Conservation (phyloP, 1,140 invertebrate genomes). For the Pentalonia nigronervosa region DNA sequence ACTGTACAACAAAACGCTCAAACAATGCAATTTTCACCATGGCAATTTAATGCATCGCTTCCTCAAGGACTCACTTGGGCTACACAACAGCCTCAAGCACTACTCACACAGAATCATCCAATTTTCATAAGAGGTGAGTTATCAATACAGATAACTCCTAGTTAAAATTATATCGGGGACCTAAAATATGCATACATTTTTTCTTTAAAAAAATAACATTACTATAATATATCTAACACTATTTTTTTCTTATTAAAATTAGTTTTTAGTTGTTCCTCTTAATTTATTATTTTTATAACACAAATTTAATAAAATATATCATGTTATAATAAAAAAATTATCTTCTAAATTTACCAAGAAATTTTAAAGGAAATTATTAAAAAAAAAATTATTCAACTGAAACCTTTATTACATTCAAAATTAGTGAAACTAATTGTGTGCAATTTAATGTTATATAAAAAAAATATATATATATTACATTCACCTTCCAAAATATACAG, state of each 20-base stretch:
- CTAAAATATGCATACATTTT: no score
- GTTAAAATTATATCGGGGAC: background rate
- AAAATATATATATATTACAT: background rate
- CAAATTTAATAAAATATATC: background rate
- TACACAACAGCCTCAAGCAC: constrained; percentile 69
- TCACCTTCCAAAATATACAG: background rate
- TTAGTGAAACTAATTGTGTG: no score
- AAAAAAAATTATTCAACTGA: no score
- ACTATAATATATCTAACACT: no score
- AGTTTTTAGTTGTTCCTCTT: background rate
- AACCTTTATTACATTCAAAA: no score
- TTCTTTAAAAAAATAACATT: no score
- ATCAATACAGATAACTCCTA: background rate
- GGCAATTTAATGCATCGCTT: constrained; percentile 72
- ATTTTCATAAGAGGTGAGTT: constrained; percentile 81
- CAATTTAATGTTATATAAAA: no score
- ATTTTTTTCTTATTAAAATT: no score
- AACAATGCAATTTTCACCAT: constrained; percentile 68
- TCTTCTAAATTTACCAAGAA: background rate
- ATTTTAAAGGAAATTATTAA: background rate
- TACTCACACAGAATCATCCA: constrained; percentile 75
- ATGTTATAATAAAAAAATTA: background rate
- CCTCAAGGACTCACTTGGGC: constrained; percentile 73
- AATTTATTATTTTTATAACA: background rate
- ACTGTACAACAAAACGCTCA: constrained; percentile 57